Conservation (phyloP, 2,888 invertebrate genomes). For the Odontomyia ornata region DNA sequence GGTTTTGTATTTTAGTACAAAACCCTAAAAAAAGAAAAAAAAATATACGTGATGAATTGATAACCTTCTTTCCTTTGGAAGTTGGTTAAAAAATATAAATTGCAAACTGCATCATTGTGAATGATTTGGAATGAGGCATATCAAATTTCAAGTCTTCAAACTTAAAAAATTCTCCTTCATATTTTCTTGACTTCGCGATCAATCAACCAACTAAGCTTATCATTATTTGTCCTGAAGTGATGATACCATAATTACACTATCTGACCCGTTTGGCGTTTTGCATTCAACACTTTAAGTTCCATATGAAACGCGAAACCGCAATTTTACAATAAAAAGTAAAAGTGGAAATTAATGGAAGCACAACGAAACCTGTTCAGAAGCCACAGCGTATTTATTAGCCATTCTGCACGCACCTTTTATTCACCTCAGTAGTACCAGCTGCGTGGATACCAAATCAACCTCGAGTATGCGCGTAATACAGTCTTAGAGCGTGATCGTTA, state of each 20-base stretch:
- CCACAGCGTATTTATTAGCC: constrained; percentile 3
- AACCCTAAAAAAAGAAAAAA: no score
- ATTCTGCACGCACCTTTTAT: constrained; percentile 23
- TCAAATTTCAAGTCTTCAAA: no score
- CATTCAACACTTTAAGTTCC: not conserved
- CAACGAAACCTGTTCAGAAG: constrained; percentile 19
- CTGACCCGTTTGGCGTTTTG: constrained; percentile 42
- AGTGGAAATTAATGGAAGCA: constrained; percentile 37
- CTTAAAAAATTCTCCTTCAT: no score
- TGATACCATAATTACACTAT: not conserved
- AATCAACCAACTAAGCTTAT: no score
- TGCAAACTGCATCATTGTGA: no score
- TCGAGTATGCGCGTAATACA: not conserved
- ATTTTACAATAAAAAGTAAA: constrained; percentile 38
- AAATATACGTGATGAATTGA: no score
- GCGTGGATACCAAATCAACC: not conserved
- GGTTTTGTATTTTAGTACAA: no score
- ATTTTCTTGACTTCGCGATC: no score
- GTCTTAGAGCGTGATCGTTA: not conserved
- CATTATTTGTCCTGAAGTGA: no score
- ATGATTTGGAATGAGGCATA: no score
- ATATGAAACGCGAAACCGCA: constrained; percentile 14
- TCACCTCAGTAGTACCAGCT: not conserved
- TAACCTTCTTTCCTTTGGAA: no score
- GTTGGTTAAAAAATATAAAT: no score